Evolutionary conservation across 2,797 vertebrate genomes (phyloP).

Genomic region (Enteromius fasciolatus): DNA sequence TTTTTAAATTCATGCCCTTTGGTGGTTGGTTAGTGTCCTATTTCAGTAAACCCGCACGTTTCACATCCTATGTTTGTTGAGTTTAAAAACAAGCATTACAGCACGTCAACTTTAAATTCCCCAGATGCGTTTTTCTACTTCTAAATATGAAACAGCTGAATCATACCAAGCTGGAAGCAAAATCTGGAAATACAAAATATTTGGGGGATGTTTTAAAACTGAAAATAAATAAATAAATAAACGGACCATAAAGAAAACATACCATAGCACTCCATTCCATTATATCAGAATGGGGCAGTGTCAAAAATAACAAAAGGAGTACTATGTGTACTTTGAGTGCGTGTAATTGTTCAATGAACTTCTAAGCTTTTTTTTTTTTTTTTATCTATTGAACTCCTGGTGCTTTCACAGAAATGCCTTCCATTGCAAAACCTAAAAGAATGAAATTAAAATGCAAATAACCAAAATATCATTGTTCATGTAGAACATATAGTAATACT

Average conservation of each 20-base stretch:
- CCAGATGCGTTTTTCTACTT: background rate
- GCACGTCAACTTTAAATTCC: background rate
- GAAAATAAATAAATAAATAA: background rate
- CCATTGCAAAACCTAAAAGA: background rate
- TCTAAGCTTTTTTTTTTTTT: background rate
- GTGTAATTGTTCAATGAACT: background rate
- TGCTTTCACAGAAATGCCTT: background rate
- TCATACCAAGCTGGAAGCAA: background rate
- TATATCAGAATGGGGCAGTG: background rate
- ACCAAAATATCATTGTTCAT: background rate
- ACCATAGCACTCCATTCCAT: background rate
- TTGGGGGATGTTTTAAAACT: background rate
- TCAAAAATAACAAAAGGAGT: background rate
- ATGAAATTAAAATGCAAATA: background rate
- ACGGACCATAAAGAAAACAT: background rate
- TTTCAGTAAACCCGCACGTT: background rate
- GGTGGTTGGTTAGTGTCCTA: background rate
- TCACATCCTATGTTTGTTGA: background rate
- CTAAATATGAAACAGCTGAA: background rate
- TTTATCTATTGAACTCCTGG: background rate
- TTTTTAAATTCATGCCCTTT: background rate
- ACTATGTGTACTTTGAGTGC: background rate
- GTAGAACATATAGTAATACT: background rate
- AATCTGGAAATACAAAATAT: background rate
- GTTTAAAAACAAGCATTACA: background rate